Evolutionary conservation across 1,140 invertebrate species (phyloP), one percentile per base, ranked within the genome.

Genomic region (Halyomorpha halys): DNA sequence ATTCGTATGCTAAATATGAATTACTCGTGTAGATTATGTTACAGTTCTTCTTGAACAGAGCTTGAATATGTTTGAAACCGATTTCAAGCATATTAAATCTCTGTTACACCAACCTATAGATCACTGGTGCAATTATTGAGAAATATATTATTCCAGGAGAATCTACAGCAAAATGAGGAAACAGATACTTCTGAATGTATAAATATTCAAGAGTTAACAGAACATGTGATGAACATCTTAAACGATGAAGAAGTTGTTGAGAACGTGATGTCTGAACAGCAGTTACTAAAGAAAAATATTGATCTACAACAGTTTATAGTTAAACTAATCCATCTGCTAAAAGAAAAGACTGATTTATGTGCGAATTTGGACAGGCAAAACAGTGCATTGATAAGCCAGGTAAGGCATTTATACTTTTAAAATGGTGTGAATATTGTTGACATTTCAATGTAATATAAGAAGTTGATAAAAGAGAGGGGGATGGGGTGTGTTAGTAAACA

Each of bases 251-350:
- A 18, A 34, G 27, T 21, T 15, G 30, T 30, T 3, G 59, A 60
- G 13, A 56, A 65, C 18, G 16, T 25, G 44, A 39, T 39, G 34
- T 8, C 44, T 39, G 15, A 25, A 23, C 53, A 56, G 5, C 18
- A 56, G 15, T 25, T 56, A 25, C 14, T 56, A 5, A 56, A 65
- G 23, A 65, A 70, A 61, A 71, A 69, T 61, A 25, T 61, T 13
- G 63, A 71, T 4, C 63, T 71, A 18, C 66, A 68, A 59, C 65
- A 64, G 16, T 67, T 67, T 62, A 54, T 71, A 25, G 64, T 64
- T 13, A 71, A 71, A 61, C 54, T 71, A 3, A 69, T 70, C 21
- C 62, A 70, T 8, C 44, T 71, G 30, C 47, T 71, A 11, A 70
- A 69, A 61, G 70, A 71, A 51, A 71, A 71, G 34, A 66, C 68